A percentile compares a stretch with the other conserved stretches of the same genome.
Evolutionary conservation across 2,888 invertebrate species (phyloP).

Genomic region (Eupithecia exiguata): DNA sequence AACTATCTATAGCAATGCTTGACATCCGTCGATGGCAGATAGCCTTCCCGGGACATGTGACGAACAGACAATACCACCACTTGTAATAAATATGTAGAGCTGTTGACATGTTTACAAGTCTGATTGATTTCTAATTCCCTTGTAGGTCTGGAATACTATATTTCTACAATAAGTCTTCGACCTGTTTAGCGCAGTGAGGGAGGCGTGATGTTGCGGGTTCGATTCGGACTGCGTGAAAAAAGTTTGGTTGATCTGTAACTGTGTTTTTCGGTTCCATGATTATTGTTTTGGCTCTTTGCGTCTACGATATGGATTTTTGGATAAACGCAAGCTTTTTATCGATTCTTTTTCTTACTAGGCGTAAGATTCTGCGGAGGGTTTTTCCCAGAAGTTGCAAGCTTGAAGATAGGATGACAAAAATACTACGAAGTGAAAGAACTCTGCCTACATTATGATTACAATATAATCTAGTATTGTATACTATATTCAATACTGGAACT

Average conservation of each 20-base stretch:
- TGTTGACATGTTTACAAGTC: conserved; percentile 27
- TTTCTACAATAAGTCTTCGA: background rate
- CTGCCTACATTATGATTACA: too few species aligned
- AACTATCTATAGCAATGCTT: conserved; percentile 6
- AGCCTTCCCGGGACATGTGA: conserved; percentile 26
- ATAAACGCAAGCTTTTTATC: too few species aligned
- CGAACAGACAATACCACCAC: conserved; percentile 28
- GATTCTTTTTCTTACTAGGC: too few species aligned
- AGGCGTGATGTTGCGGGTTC: background rate
- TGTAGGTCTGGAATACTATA: background rate
- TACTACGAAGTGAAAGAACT: too few species aligned
- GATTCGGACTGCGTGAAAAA: background rate
- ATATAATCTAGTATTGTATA: too few species aligned
- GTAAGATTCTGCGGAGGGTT: too few species aligned
- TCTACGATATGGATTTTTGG: background rate
- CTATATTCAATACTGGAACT: background rate
- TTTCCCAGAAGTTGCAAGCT: too few species aligned
- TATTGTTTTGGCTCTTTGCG: background rate
- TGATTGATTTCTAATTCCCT: conserved; percentile 32
- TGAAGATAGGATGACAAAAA: too few species aligned
- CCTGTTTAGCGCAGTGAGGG: background rate
- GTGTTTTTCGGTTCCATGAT: background rate
- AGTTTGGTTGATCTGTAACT: background rate
- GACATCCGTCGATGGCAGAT: conserved; percentile 30
- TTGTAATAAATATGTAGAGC: conserved; percentile 33